Conservation (phyloP, 2,797 vertebrate genomes). For the Typhlichthys subterraneus region DNA sequence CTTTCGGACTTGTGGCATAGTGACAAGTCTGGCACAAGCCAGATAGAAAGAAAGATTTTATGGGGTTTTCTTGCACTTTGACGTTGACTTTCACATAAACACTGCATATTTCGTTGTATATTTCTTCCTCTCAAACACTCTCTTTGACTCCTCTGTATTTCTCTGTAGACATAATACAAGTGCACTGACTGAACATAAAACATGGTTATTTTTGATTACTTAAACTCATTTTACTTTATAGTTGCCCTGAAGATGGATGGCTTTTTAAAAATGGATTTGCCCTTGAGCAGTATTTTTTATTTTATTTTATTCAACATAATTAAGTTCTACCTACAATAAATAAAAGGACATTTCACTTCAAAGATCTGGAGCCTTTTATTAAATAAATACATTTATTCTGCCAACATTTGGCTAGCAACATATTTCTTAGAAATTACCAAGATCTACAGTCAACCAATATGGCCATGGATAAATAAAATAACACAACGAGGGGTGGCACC, state of each 20-base stretch:
- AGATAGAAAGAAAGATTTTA: constrained; percentile 30
- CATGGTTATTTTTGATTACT: too few relatives aligned
- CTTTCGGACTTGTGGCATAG: constrained; percentile 17
- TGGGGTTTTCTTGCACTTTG: constrained; percentile 16
- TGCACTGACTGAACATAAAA: too few relatives aligned
- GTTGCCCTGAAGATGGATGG: neutral
- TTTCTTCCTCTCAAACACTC: neutral
- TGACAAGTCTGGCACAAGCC: constrained; percentile 19
- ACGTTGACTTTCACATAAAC: constrained; percentile 27
- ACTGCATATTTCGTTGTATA: constrained; percentile 6
- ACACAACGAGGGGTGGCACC: constrained; percentile 19
- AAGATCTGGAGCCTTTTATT: neutral
- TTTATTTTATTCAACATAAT: neutral
- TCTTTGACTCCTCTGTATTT: neutral
- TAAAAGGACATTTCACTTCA: neutral
- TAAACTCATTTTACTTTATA: neutral
- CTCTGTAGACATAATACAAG: neutral
- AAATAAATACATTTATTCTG: constrained; percentile 78
- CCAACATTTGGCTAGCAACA: constrained; percentile 78
- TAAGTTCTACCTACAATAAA: neutral
- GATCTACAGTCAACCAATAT: constrained; percentile 85
- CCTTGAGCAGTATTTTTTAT: neutral
- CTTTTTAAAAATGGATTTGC: neutral
- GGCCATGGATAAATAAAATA: constrained; percentile 85
- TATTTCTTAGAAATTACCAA: constrained; percentile 92